Percentiles rank a stretch among this genome's conserved stretches.
Evolutionary conservation across 1,140 invertebrate genomes (phyloP).

Genomic region (Chymomyza costata): DNA sequence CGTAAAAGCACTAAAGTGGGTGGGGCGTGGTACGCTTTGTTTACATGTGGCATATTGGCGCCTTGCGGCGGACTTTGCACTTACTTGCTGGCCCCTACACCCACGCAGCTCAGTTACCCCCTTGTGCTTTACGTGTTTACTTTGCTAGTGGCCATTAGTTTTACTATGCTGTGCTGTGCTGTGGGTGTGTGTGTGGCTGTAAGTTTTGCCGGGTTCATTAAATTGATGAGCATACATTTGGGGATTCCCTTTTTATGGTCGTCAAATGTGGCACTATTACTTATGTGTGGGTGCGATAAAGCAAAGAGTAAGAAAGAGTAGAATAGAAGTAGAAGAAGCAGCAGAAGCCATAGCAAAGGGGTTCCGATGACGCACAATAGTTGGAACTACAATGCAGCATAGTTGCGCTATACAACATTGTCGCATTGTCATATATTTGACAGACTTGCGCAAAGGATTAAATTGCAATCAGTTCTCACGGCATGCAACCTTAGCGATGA

Average conservation of each 20-base stretch:
- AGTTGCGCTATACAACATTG: too few relatives aligned
- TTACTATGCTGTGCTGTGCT: slow-evolving; percentile 5
- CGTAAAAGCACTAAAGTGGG: not conserved
- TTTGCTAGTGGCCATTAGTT: slow-evolving; percentile 27
- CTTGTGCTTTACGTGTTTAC: slow-evolving; percentile 27
- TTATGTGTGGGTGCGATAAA: too few relatives aligned
- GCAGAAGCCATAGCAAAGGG: slow-evolving; percentile 5
- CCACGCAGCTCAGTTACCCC: not conserved
- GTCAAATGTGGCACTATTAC: too few relatives aligned
- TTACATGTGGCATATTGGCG: too few relatives aligned
- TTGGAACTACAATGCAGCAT: not conserved
- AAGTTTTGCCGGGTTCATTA: slow-evolving; percentile 36
- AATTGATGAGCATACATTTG: slow-evolving; percentile 51
- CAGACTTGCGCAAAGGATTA: slow-evolving; percentile 48
- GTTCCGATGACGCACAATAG: slow-evolving; percentile 23
- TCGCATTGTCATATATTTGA: not conserved
- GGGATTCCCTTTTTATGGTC: slow-evolving; percentile 40
- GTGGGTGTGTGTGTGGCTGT: slow-evolving; percentile 10
- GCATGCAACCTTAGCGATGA: slow-evolving; percentile 43
- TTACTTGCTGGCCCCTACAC: not conserved
- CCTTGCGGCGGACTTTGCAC: slow-evolving; percentile 26
- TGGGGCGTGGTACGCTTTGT: too few relatives aligned
- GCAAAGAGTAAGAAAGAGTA: not conserved
- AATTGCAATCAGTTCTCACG: slow-evolving; percentile 49
- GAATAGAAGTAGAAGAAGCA: too few relatives aligned